Percentiles rank a stretch among this genome's conserved stretches.
Evolutionary conservation across 2,888 invertebrate genomes (phyloP).

Genomic region (Fissipunctia ypsillon): DNA sequence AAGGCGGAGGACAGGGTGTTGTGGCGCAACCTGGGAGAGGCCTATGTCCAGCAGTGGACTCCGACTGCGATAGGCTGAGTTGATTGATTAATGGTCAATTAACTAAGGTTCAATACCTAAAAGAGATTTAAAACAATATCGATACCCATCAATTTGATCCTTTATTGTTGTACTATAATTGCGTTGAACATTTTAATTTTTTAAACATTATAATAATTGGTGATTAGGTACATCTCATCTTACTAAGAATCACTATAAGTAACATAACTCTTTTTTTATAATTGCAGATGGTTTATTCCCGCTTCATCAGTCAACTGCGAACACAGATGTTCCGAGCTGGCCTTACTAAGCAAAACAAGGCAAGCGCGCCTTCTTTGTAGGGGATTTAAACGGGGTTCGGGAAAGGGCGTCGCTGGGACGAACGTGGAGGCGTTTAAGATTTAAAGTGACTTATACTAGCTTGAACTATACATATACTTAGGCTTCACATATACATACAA

Average conservation of each 20-base stretch:
- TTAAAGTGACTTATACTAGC: conserved; percentile 4
- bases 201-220: too few species aligned
- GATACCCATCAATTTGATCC: too few species aligned
- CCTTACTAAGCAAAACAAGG: conserved; percentile 30
- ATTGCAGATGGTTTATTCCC: conserved; percentile 33
- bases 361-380: conserved; percentile 4
- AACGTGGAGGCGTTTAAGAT: conserved; percentile 26
- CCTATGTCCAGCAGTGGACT: too few species aligned
- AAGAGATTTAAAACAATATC: neutral
- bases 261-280: neutral
- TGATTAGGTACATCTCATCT: neutral
- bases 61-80: too few species aligned
- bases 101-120: neutral
- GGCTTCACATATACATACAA: neutral
- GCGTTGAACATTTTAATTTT: too few species aligned
- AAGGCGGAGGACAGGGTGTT: too few species aligned
- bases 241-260: neutral
- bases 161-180: too few species aligned
- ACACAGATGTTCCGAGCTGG: conserved; percentile 35
- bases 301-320: conserved; percentile 14
- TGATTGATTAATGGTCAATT: too few species aligned
- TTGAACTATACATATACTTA: conserved; percentile 32
- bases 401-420: conserved; percentile 5
- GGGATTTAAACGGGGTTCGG: conserved; percentile 25
- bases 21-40: too few species aligned